These are phyloP conservation scores for Chanos chanos DNA, from an alignment of 2,797 vertebrate genomes.

Conservation along the genomic window DNA sequence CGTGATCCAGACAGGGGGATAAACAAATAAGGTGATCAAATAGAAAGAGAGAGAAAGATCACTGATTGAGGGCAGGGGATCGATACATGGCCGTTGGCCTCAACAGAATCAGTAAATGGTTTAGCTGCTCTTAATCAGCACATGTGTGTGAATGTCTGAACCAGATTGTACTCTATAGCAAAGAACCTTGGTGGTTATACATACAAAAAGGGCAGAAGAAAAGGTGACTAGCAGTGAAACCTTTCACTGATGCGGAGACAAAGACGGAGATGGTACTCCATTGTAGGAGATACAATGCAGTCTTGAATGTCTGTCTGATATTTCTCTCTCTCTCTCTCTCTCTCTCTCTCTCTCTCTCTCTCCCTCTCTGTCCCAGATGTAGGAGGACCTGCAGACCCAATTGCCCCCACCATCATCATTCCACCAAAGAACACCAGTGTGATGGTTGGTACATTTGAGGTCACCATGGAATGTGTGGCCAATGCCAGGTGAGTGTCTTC, in stretches of 20 bases:
- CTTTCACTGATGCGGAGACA: slow-evolving; percentile 54
- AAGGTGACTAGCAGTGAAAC: no score
- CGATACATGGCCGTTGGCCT: slow-evolving; percentile 69
- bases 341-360: slow-evolving; percentile 6
- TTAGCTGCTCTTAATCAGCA: slow-evolving; percentile 73
- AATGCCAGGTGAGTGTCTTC: slow-evolving; percentile 80
- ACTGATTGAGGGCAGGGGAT: slow-evolving; percentile 78
- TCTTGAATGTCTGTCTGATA: background rate
- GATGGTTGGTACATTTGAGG: slow-evolving; percentile 87
- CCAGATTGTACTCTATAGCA: slow-evolving; percentile 73
- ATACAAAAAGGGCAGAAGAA: no score
- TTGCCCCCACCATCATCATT: slow-evolving; percentile 89
- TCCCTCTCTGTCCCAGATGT: slow-evolving; percentile 70
- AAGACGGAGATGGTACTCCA: slow-evolving; percentile 12
- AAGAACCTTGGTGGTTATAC: slow-evolving; percentile 66
- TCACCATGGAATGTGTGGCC: slow-evolving; percentile 92
- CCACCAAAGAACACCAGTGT: slow-evolving; percentile 94
- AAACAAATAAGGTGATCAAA: slow-evolving; percentile 55
- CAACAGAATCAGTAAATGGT: slow-evolving; percentile 66
- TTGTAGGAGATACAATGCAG: slow-evolving; percentile 11
- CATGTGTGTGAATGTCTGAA: slow-evolving; percentile 76
- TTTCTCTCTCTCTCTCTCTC: slow-evolving; percentile 2
- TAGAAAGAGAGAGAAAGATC: slow-evolving; percentile 69
- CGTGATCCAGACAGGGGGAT: slow-evolving; percentile 42
- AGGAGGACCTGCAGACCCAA: slow-evolving; percentile 90